Conservation (phyloP, 2,888 invertebrate species). For the Pristionchus japonicus region DNA sequence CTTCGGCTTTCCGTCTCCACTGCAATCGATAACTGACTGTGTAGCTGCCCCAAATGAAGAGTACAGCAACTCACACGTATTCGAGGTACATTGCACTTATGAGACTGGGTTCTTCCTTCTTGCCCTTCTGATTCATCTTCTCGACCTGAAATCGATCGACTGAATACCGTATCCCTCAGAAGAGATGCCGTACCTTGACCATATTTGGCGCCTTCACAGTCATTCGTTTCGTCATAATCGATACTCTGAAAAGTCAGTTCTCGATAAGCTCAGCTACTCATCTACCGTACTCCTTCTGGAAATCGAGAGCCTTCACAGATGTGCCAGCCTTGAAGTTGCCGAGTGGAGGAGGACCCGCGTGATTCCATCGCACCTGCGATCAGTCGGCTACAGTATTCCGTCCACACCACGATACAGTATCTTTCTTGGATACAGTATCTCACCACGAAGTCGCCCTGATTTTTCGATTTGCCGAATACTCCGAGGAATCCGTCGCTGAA, state of each 20-base stretch:
- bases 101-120: slow-evolving; percentile 12
- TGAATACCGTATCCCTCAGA: neutral
- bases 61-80: slow-evolving; percentile 14
- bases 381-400: neutral
- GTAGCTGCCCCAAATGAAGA: neutral
- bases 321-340: slow-evolving; percentile 25
- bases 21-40: slow-evolving; percentile 15
- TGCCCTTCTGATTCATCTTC: slow-evolving; percentile 11
- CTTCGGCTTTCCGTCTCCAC: slow-evolving; percentile 23
- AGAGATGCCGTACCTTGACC: slow-evolving; percentile 3
- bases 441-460: slow-evolving; percentile 12
- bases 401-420: neutral
- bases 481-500: neutral
- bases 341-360: slow-evolving; percentile 31
- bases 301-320: slow-evolving; percentile 16
- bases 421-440: neutral
- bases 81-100: slow-evolving; percentile 39
- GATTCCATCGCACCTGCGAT: slow-evolving; percentile 43
- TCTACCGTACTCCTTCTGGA: slow-evolving; percentile 21
- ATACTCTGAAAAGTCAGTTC: neutral
- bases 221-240: neutral
- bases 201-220: slow-evolving; percentile 22
- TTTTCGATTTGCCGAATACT: slow-evolving; percentile 5
- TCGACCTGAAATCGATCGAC: neutral
- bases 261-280: neutral